A percentile compares a stretch with the other conserved stretches of the same genome.
phyloP scores from a whole-genome alignment of 2,797 vertebrate genomes.

The Sebastes flavidus region DNA sequence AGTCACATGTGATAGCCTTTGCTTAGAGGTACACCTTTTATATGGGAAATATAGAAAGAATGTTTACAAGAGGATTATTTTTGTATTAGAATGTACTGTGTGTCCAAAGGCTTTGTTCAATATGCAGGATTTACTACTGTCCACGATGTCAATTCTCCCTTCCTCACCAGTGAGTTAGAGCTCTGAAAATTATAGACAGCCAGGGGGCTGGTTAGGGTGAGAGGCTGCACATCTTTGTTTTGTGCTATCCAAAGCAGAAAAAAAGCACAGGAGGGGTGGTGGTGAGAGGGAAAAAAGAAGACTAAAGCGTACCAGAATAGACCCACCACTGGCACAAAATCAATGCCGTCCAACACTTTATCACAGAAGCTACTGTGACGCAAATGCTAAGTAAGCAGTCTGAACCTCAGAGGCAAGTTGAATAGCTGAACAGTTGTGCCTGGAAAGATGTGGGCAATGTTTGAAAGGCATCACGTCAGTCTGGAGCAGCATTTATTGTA shows the following conservation, averaged over 20 bases:
- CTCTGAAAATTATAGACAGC: slow-evolving; percentile 19
- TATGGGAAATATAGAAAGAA: background rate
- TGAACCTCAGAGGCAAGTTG: slow-evolving; percentile 36
- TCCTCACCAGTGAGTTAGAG: background rate
- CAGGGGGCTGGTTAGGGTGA: background rate
- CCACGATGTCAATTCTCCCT: background rate
- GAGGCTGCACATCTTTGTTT: slow-evolving; percentile 43
- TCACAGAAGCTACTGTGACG: slow-evolving; percentile 67
- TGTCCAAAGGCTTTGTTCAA: background rate
- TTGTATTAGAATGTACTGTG: background rate
- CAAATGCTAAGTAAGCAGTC: slow-evolving; percentile 76
- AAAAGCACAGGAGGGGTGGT: slow-evolving; percentile 18
- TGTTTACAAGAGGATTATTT: background rate
- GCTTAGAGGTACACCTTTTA: background rate
- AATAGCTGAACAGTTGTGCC: slow-evolving; percentile 35
- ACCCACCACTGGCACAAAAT: slow-evolving; percentile 77
- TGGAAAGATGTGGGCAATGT: slow-evolving; percentile 13
- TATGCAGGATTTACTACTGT: background rate
- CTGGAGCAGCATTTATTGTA: background rate
- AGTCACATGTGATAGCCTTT: background rate
- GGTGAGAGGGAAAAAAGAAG: slow-evolving; percentile 3
- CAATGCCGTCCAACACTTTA: slow-evolving; percentile 71
- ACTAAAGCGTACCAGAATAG: slow-evolving; percentile 57
- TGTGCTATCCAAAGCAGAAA: slow-evolving; percentile 52
- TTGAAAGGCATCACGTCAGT: slow-evolving; percentile 2